Conservation (phyloP, 2,113 vertebrate species). For the Melanerpes aurifrons region DNA sequence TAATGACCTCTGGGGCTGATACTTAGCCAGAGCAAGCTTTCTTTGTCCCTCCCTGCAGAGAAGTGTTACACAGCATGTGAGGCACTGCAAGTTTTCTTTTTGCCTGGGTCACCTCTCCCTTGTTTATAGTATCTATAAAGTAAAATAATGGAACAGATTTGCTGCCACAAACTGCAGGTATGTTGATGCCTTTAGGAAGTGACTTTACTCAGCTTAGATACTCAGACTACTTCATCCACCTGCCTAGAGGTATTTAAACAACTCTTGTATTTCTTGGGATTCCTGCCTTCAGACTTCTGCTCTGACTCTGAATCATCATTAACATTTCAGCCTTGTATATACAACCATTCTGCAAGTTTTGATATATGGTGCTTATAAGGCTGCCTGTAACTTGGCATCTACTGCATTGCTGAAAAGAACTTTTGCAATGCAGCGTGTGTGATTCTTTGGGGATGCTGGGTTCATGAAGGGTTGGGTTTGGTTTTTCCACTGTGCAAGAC, state of each 20-base stretch:
- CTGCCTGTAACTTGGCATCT: not conserved
- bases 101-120: not conserved
- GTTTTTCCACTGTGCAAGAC: not conserved
- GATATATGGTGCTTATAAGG: not conserved
- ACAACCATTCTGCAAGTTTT: not conserved
- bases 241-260: not conserved
- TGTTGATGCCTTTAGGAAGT: not conserved
- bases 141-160: slow-evolving; percentile 8
- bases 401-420: not conserved
- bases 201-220: not conserved
- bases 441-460: not conserved
- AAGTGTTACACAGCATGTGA: not conserved
- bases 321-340: not conserved
- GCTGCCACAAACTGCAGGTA: not conserved
- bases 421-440: fast-evolving
- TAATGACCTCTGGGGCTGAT: not conserved
- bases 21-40: not conserved
- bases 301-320: not conserved
- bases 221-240: not conserved
- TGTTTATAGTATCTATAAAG: slow-evolving; percentile 4
- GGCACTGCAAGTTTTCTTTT: not conserved
- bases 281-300: not conserved
- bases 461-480: not conserved
- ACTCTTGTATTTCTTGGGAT: not conserved
- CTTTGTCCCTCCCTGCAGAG: not conserved